Base-by-base conservation (phyloP, 2,113 vertebrate genomes). In the Pica pica region DNA sequence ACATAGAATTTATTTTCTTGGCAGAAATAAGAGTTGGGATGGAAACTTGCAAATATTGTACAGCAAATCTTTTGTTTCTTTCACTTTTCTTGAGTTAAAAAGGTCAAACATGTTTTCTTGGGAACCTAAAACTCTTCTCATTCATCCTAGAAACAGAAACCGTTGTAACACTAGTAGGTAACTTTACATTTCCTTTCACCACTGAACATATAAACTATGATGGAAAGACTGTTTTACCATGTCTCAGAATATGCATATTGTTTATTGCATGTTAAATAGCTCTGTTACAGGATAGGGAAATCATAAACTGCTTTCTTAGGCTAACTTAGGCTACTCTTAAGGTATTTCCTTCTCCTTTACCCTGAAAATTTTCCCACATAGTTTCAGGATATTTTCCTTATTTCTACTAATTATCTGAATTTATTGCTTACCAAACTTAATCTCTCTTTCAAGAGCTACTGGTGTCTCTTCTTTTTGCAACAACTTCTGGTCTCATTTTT, bases 1-100 rank as follows among this genome's bases (percentile, higher is more conserved):
- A 91, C 5, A 6, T 8, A 74, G 59, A 84, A 84, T 83, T 83
- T 79, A 93, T 92, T 97, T 96, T 82, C 88, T 94, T 95, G 93
- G 90, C 89, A 67, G 46, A 80, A 64, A 63, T 77, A 85, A 78
- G 41, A 63, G 37, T 30, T 4, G 2, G 47, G 46, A 71, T 56
- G 17, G 90, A 95, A 96, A 87, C 39, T 50, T 71, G 41, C 11
- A 60, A 73, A 42, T 64, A 78, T 86, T 81, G n/a, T 85, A 86
- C 23, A 85, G 35, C 14, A 91, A 57, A 78, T 77, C 30, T 89
- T 93, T 73, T 73, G n/a, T 67, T 90, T 94, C 71, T 69, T 89
- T 37, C 10, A 31, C 50, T 95, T 89, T 83, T 67, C 31, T 63
- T 71, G 41, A 83, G 57, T 87, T 87, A 42, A 85, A 89, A 91